Percentiles rank a stretch among this genome's conserved stretches.
phyloP scores from a whole-genome alignment of 2,113 vertebrate genomes.

The Zootoca vivipara region DNA sequence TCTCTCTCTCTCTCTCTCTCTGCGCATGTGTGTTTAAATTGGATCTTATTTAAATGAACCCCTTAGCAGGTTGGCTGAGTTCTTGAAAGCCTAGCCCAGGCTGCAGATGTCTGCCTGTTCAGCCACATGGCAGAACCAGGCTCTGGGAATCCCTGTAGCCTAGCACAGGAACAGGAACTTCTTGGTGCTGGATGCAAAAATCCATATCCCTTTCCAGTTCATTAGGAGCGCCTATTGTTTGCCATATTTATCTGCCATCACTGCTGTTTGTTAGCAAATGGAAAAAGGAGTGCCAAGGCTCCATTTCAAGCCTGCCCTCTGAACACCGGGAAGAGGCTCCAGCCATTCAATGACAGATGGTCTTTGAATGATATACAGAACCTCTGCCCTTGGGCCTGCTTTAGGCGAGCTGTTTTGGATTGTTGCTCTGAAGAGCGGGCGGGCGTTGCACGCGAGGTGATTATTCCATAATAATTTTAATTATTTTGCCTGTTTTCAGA shows the following conservation, averaged over 20 bases:
- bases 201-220: conserved; percentile 82
- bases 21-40: conserved; percentile 16
- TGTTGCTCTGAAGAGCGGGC: conserved; percentile 87
- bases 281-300: conserved; percentile 83
- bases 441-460: conserved; percentile 88
- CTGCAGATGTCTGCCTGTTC: conserved; percentile 81
- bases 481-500: conserved; percentile 86
- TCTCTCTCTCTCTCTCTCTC: conserved; percentile 58
- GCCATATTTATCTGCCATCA: conserved; percentile 87
- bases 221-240: conserved; percentile 84
- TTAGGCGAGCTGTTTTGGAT: conserved; percentile 89
- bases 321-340: conserved; percentile 79
- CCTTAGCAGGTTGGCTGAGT: conserved; percentile 78
- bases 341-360: conserved; percentile 94
- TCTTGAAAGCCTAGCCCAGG: conserved; percentile 67
- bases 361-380: conserved; percentile 94
- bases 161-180: conserved; percentile 74
- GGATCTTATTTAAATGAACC: conserved; percentile 82
- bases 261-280: conserved; percentile 91
- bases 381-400: conserved; percentile 88
- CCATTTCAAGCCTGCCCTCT: conserved; percentile 81
- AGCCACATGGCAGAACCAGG: conserved; percentile 81
- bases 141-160: conserved; percentile 77
- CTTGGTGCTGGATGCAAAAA: conserved; percentile 80
- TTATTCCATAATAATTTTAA: conserved; percentile 90